Evolutionary conservation across 2,888 invertebrate species (phyloP), one percentile per base, ranked within the genome.

Genomic region (Theodoxus fluviatilis): DNA sequence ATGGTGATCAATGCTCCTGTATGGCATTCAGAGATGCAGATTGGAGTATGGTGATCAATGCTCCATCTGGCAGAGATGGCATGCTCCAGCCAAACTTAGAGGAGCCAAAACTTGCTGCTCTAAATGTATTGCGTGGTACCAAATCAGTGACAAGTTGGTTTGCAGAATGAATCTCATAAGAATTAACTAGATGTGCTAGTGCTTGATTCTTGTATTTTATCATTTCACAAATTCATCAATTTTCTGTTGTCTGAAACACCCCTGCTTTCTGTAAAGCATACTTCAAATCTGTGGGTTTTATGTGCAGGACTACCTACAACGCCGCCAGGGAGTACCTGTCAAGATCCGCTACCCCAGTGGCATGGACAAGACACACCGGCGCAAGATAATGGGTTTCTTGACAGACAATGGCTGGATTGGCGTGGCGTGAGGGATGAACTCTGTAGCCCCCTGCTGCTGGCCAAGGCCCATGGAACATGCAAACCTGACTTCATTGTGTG

Each of bases 401-500:
- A 88, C 89, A 74, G 88, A 89, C 75, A 90, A 89, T 81, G 90
- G 90, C 72, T 90, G 90, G 90, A 90, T 90, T 67, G 81, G 83
- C 66, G 78, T 81, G 49, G 79, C 81, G 66, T 83, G 79, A 81
- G 7, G 33, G 47, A 25, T 61, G 33, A 37, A 61, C 18, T 49
- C 52, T 52, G 57, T 37, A 43, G 28, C 37, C 12, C 6, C 31
- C 22, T 6, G 40, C n/a, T 28, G n/a, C n/a, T n/a, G n/a, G n/a
- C n/a, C n/a, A n/a, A n/a, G n/a, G n/a, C n/a, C n/a, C n/a, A n/a
- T n/a, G n/a, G n/a, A n/a, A n/a, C n/a, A n/a, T n/a, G n/a, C n/a
- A n/a, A n/a, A n/a, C n/a, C n/a, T n/a, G n/a, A n/a, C n/a, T n/a
- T n/a, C n/a, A n/a, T n/a, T n/a, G n/a, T n/a, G n/a, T n/a, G n/a